Evolutionary conservation across 2,797 vertebrate species (phyloP).

Genomic region (Phataginus tetradactyla): DNA sequence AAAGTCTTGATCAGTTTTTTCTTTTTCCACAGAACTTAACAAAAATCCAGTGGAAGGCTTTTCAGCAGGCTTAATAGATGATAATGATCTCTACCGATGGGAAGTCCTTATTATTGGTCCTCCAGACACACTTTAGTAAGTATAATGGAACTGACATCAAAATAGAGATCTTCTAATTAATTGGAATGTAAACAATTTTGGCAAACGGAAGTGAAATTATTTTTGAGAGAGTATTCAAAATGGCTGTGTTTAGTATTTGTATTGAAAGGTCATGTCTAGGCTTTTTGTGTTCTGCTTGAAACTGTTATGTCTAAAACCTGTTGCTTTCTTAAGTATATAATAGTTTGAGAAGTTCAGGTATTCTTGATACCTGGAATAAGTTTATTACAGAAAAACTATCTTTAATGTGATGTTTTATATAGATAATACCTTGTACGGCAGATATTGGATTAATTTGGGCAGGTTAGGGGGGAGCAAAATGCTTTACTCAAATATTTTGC

Average conservation of each 20-base stretch:
- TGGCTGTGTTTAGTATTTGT: not conserved
- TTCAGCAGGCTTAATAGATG: constrained; percentile 99
- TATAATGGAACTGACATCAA: constrained; percentile 75
- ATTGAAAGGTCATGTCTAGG: not conserved
- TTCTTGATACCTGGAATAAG: not conserved
- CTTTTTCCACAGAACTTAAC: constrained; percentile 94
- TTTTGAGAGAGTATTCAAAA: constrained; percentile 12
- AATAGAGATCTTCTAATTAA: constrained; percentile 35
- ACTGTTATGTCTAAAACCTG: not conserved
- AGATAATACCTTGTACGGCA: not conserved
- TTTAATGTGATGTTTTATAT: not conserved
- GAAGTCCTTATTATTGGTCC: constrained; percentile 99
- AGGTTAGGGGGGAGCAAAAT: not conserved
- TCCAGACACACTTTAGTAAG: constrained; percentile 99
- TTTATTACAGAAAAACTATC: not conserved
- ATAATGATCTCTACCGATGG: constrained; percentile 99
- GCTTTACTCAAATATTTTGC: not conserved
- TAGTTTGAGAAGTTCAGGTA: constrained; percentile 33
- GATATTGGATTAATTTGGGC: not conserved
- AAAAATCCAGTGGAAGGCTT: constrained; percentile 99
- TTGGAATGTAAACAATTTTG: constrained; percentile 26
- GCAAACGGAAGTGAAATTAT: not conserved
- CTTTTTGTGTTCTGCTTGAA: constrained; percentile 30
- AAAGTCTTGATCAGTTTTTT: constrained; percentile 68
- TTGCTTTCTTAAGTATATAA: constrained; percentile 2